phyloP scores from a whole-genome alignment of 2,888 invertebrate species.

The Creontiades dilutus region DNA sequence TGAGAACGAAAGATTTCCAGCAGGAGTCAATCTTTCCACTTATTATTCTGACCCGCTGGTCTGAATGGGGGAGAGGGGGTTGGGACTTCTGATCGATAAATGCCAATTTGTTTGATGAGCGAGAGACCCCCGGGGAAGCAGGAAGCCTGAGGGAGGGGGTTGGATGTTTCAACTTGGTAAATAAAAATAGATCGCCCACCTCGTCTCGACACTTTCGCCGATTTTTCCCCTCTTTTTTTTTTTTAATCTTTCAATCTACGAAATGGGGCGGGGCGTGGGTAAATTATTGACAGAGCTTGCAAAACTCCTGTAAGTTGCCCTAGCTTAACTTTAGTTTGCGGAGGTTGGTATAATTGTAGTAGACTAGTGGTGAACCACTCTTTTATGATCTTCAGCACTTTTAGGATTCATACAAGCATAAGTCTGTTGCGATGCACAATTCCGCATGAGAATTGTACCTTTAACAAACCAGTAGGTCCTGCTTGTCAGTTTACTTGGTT shows the following conservation, averaged over 20 bases:
- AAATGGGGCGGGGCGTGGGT: neutral
- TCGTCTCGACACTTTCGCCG: neutral
- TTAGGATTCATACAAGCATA: too few species aligned
- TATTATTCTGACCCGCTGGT: conserved; percentile 14
- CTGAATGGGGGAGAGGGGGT: neutral
- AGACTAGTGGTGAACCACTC: too few species aligned
- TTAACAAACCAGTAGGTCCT: too few species aligned
- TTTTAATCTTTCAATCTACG: neutral
- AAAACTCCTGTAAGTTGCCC: too few species aligned
- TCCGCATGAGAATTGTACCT: too few species aligned
- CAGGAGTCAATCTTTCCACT: neutral
- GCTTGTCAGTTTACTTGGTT: too few species aligned
- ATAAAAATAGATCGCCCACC: conserved; percentile 39
- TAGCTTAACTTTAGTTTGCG: too few species aligned
- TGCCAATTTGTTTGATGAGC: conserved; percentile 36
- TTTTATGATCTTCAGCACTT: too few species aligned
- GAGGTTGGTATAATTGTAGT: too few species aligned
- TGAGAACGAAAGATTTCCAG: neutral
- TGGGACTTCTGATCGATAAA: conserved; percentile 32
- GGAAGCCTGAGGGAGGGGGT: neutral
- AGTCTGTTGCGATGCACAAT: too few species aligned
- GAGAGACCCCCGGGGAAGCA: conserved; percentile 2
- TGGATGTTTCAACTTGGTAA: conserved; percentile 33
- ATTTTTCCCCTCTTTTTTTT: neutral
- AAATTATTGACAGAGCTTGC: neutral